Base-by-base conservation (phyloP, 2,888 invertebrate genomes). In the Drosophila trichaetosa region DNA sequence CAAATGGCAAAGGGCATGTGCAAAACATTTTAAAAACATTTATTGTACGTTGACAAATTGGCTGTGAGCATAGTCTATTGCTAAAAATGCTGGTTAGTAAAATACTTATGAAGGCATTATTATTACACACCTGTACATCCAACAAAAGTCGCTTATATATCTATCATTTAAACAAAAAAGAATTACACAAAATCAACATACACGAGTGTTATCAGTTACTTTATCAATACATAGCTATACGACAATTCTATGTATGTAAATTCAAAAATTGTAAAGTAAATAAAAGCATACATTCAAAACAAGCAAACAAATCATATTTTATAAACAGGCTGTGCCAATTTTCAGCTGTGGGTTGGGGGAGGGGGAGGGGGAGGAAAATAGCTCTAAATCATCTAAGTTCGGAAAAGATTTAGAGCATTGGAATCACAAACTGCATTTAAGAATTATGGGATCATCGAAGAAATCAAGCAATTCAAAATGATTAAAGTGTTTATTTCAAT, bases 41-140 rank as follows among this genome's bases (percentile, higher is more conserved):
- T 56, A 71, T 56, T 82, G 59, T 76, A 80, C 42, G 74, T 87
- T 79, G 79, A 80, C 61, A 60, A 82, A 88, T 88, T 80, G 86
- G 81, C 83, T 84, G 88, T 88, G 86, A 84, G 78, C 68, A 86
- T 67, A 67, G 56, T 83, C 49, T 69, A 68, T 79, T 63, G 76
- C 73, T 80, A 73, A 48, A 7, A 24, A 46, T 56, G 69, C 75
- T 75, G 51, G 42, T 57, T 57, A 69, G 24, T 56, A 60, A 49
- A 52, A 52, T 27, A 61, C 46, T 34, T 7, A 57, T 29, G 11
- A 7, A 52, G 48, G 57, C 38, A 40, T 34, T 27, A 29, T 56
- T 27, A 38, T 52, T 13, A 49, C 24, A 51, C 36, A 54, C 34
- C 34, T 46, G 40, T 51, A 40, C 13, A 33, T 40, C 33, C 21